Conservation (phyloP, 2,797 vertebrate genomes). For the Enteromius unitaeniatus region DNA sequence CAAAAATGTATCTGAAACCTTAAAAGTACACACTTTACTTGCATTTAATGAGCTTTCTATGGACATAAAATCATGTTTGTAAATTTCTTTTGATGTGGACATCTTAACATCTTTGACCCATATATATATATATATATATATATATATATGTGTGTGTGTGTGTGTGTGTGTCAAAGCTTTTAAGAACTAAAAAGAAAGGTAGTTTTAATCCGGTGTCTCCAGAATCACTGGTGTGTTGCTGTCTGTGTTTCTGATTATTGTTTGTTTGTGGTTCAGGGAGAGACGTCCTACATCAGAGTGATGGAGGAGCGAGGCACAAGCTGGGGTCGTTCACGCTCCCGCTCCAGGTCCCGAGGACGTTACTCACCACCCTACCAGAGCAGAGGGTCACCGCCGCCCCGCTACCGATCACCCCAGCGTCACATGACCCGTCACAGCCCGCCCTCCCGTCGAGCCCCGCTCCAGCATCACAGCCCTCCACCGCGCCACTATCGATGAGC, state of each 20-base stretch:
- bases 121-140: too few relatives aligned
- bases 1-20: too few relatives aligned
- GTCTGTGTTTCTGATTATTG: neutral
- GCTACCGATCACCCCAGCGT: constrained; percentile 88
- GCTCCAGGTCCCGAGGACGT: constrained; percentile 87
- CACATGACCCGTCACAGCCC: constrained; percentile 82
- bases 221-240: neutral
- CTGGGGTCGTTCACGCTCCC: constrained; percentile 86
- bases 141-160: too few relatives aligned
- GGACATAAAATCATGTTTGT: too few relatives aligned
- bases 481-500: constrained; percentile 81
- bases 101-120: too few relatives aligned
- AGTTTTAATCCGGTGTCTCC: neutral
- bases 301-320: constrained; percentile 86
- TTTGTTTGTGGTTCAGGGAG: constrained; percentile 73
- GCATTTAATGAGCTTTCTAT: too few relatives aligned
- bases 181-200: too few relatives aligned
- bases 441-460: constrained; percentile 74
- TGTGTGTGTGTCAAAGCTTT: too few relatives aligned
- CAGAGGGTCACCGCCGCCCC: constrained; percentile 85
- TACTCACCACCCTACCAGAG: constrained; percentile 90
- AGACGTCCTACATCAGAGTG: constrained; percentile 88
- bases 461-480: constrained; percentile 77
- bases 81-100: too few relatives aligned
- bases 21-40: too few relatives aligned